These are phyloP conservation scores for Sander vitreus DNA, from an alignment of 2,113 vertebrate genomes.

Conservation along the genomic window DNA sequence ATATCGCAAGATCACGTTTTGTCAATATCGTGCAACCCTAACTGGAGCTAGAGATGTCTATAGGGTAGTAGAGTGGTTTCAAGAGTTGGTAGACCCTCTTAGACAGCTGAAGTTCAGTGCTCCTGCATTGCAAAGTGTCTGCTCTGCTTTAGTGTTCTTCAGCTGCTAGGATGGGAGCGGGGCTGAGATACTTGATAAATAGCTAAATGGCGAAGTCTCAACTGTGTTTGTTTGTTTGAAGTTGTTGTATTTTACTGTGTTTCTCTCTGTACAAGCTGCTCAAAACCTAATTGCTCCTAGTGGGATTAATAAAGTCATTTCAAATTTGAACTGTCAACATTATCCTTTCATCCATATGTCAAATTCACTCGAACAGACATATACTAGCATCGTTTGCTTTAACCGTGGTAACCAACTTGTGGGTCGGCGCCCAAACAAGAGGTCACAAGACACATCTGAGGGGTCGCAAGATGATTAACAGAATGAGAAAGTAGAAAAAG, in stretches of 20 bases:
- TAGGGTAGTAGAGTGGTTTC: background rate
- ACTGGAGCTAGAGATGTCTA: background rate
- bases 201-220: background rate
- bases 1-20: too few relatives aligned
- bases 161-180: background rate
- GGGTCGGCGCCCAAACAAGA: fast-evolving
- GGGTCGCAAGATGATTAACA: background rate
- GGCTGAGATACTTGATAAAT: background rate
- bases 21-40: background rate
- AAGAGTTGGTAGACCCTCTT: background rate
- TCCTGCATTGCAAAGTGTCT: background rate
- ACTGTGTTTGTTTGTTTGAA: background rate
- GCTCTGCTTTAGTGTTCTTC: background rate
- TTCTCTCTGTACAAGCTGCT: too few relatives aligned
- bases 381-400: background rate
- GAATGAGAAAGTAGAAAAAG: background rate
- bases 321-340: too few relatives aligned
- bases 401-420: background rate
- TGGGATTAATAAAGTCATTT: too few relatives aligned
- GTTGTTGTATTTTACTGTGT: too few relatives aligned
- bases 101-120: background rate
- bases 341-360: too few relatives aligned
- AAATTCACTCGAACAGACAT: background rate
- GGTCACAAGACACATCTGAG: background rate
- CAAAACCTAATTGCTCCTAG: too few relatives aligned